A percentile compares a stretch with the other conserved stretches of the same genome.
phyloP scores from a whole-genome alignment of 2,888 invertebrate genomes.

The Chironomus riparius region DNA sequence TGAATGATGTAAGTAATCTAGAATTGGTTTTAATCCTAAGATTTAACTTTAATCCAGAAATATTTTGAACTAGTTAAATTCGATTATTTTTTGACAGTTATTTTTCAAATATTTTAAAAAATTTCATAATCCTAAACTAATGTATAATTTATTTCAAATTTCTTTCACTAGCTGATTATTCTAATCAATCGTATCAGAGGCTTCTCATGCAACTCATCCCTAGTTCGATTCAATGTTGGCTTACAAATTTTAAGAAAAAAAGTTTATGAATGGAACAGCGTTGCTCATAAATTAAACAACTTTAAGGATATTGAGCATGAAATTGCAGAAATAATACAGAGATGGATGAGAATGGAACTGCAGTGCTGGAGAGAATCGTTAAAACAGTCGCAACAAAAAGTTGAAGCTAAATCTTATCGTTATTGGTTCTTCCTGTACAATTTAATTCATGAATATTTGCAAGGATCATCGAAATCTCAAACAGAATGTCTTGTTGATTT shows the following conservation, averaged over 20 bases:
- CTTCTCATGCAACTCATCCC: constrained; percentile 71
- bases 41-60: no score
- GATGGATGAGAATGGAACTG: constrained; percentile 86
- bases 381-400: constrained; percentile 55
- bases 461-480: constrained; percentile 32
- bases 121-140: not conserved
- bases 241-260: constrained; percentile 80
- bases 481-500: constrained; percentile 32
- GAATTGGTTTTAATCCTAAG: no score
- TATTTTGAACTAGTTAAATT: no score
- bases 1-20: constrained; percentile 55
- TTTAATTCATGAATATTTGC: constrained; percentile 54
- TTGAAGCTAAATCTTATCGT: constrained; percentile 60
- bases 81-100: no score
- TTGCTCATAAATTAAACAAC: constrained; percentile 79
- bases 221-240: constrained; percentile 82
- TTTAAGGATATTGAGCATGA: constrained; percentile 61
- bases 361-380: constrained; percentile 79
- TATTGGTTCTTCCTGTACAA: constrained; percentile 89
- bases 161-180: constrained; percentile 49
- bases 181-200: constrained; percentile 55
- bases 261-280: constrained; percentile 84
- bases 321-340: constrained; percentile 72
- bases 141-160: constrained; percentile 19
- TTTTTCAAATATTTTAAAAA: not conserved